Base-by-base conservation (phyloP, 2,113 vertebrate species). In the Podilymbus podiceps region DNA sequence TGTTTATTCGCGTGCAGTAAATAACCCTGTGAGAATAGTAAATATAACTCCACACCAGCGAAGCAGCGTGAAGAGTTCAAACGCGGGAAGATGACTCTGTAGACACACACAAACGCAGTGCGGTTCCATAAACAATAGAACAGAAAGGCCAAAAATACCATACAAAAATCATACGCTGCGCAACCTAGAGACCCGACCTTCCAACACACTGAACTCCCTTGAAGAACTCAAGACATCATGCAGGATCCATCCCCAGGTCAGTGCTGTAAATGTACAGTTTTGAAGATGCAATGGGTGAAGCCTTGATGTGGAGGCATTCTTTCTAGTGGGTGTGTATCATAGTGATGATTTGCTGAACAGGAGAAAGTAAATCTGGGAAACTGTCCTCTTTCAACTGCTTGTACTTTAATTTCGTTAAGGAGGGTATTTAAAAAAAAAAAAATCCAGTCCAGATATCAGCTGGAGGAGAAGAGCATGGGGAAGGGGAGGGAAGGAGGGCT, bases 1-100 rank as follows among this genome's bases (percentile, higher is more conserved):
- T 96, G 95, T 96, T 96, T 97, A 91, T 93, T 80, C n/a, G n/a
- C 2, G 50, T 83, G 91, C 89, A 74, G 94, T 97, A 95, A 95
- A 95, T 96, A 95, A 97, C 77, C 94, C 90, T 73, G 86, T 88
- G 96, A 95, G 92, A 85, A 62, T 71, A 95, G 92, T 95, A 93
- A 95, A 85, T 89, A 83, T 58, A 76, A 47, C 77, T 89, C 77
- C 92, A 58, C 86, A 78, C 40, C 89, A 87, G 87, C 40, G 31
- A 90, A 85, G 91, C 86, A 76, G 92, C 3, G 7, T 6, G 94
- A 89, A 73, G 86, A 93, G 92, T 87, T 92, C 89, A 89, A 68
- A 91, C 20, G 6, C n/a, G 19, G 84, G 90, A 89, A 62, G 91
- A 91, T 95, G 87, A 53, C 80, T 93, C 64, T 62, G 56, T 84